Conservation (phyloP, 2,113 vertebrate species). For the Erythrocercus mccallii region DNA sequence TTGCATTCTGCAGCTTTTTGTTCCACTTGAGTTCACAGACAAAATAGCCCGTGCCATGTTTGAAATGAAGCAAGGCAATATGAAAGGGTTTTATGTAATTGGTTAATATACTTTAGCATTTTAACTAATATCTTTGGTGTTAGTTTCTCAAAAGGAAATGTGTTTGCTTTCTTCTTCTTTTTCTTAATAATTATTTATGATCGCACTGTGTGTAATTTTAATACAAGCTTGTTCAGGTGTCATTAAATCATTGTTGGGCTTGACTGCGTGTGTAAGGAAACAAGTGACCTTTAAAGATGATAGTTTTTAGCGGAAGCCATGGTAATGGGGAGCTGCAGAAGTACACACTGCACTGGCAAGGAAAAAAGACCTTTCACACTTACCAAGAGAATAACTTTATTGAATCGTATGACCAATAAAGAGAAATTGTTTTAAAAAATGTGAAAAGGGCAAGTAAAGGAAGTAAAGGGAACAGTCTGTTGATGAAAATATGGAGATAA, state of each 20-base stretch:
- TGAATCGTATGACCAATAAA: slow-evolving; percentile 42
- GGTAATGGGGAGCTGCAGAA: slow-evolving; percentile 57
- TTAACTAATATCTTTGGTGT: slow-evolving; percentile 74
- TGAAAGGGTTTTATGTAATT: slow-evolving; percentile 81
- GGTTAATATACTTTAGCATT: slow-evolving; percentile 79
- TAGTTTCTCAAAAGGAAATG: slow-evolving; percentile 53
- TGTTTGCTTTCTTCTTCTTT: slow-evolving; percentile 69
- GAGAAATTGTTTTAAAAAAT: slow-evolving; percentile 1
- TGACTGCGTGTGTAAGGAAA: slow-evolving; percentile 64
- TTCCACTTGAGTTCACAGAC: slow-evolving; percentile 86
- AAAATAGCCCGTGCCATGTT: slow-evolving; percentile 81
- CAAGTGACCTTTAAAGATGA: slow-evolving; percentile 79
- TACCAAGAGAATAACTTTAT: slow-evolving; percentile 62
- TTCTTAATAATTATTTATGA: slow-evolving; percentile 70
- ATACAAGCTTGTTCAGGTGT: slow-evolving; percentile 62
- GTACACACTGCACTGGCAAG: slow-evolving; percentile 5
- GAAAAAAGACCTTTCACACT: slow-evolving; percentile 59
- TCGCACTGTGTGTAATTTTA: slow-evolving; percentile 56
- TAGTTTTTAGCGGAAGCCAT: slow-evolving; percentile 62
- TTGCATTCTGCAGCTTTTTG: slow-evolving; percentile 85
- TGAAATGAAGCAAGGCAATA: slow-evolving; percentile 86
- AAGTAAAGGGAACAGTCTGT: background rate
- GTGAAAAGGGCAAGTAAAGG: slow-evolving; percentile 8
- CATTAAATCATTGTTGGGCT: slow-evolving; percentile 70
- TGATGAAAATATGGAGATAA: background rate